A percentile compares a stretch with the other conserved stretches of the same genome.
phyloP scores from a whole-genome alignment of 2,888 invertebrate genomes.

The Osedax frankpressi region DNA sequence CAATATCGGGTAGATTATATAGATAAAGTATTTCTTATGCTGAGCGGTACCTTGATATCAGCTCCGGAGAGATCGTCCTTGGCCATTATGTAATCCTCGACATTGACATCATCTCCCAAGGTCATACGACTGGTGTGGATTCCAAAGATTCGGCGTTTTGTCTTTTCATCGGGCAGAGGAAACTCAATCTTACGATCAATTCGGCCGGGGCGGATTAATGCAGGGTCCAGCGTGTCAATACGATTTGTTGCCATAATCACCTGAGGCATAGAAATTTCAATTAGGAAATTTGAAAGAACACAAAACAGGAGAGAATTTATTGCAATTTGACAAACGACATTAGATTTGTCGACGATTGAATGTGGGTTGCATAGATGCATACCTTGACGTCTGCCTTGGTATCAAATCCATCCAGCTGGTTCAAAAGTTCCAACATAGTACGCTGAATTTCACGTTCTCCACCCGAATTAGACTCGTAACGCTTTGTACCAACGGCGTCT shows the following conservation, averaged over 20 bases:
- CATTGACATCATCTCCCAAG: slow-evolving; percentile 83
- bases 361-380: slow-evolving; percentile 27
- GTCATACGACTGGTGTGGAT: slow-evolving; percentile 99
- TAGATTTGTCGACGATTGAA: no score
- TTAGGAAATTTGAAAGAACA: no score
- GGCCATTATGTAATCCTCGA: slow-evolving; percentile 93
- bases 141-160: slow-evolving; percentile 76
- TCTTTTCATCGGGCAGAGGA: slow-evolving; percentile 96
- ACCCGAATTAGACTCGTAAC: slow-evolving; percentile 97
- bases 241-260: slow-evolving; percentile 53
- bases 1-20: no score
- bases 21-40: no score
- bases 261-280: no score
- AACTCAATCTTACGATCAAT: slow-evolving; percentile 99
- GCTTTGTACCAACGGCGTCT: slow-evolving; percentile 94
- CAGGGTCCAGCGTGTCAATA: slow-evolving; percentile 95
- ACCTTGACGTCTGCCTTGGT: slow-evolving; percentile 91
- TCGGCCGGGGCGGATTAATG: slow-evolving; percentile 91
- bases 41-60: slow-evolving; percentile 48
- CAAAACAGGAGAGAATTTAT: no score
- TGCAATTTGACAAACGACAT: no score
- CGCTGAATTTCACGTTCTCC: slow-evolving; percentile 98
- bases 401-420: slow-evolving; percentile 95
- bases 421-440: slow-evolving; percentile 95
- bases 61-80: slow-evolving; percentile 95